These are phyloP conservation scores for Danaus melanippus DNA, from an alignment of 1,140 invertebrate species.

Conservation along the genomic window DNA sequence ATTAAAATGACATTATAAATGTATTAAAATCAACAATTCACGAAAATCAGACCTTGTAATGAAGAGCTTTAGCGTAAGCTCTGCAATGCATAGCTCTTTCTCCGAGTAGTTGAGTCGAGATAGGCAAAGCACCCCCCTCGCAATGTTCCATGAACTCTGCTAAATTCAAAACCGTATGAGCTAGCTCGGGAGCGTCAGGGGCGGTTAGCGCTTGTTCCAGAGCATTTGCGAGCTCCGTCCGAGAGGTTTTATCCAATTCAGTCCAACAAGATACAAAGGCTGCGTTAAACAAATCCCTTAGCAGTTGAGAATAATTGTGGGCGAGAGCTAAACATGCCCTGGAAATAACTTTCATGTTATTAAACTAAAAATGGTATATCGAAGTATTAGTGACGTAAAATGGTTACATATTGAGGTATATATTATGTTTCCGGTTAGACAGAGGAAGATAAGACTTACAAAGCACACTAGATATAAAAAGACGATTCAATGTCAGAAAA, in stretches of 20 bases:
- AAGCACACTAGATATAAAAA: too few relatives aligned
- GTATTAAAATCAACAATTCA: conserved; percentile 4
- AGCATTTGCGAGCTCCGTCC: conserved; percentile 89
- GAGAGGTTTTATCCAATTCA: conserved; percentile 86
- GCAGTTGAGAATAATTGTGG: conserved; percentile 93
- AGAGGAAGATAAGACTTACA: too few relatives aligned
- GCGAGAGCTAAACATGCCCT: conserved; percentile 92
- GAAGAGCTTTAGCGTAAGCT: conserved; percentile 95
- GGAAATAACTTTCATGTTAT: conserved; percentile 12
- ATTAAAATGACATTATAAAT: conserved; percentile 2
- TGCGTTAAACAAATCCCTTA: conserved; percentile 97
- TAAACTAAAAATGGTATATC: too few relatives aligned
- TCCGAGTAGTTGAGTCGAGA: conserved; percentile 87
- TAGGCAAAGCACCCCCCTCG: conserved; percentile 94
- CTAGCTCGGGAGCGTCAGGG: conserved; percentile 96
- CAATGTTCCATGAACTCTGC: conserved; percentile 99
- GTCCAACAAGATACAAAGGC: conserved; percentile 99
- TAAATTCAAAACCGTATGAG: conserved; percentile 97
- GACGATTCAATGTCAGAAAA: too few relatives aligned
- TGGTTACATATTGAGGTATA: too few relatives aligned
- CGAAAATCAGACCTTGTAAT: conserved; percentile 83
- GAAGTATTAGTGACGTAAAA: too few relatives aligned
- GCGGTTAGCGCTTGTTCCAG: conserved; percentile 92
- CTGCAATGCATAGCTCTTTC: conserved; percentile 88
- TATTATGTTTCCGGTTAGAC: too few relatives aligned